Evolutionary conservation across 2,113 vertebrate genomes (phyloP).

Genomic region (Pseudopipra pipra): DNA sequence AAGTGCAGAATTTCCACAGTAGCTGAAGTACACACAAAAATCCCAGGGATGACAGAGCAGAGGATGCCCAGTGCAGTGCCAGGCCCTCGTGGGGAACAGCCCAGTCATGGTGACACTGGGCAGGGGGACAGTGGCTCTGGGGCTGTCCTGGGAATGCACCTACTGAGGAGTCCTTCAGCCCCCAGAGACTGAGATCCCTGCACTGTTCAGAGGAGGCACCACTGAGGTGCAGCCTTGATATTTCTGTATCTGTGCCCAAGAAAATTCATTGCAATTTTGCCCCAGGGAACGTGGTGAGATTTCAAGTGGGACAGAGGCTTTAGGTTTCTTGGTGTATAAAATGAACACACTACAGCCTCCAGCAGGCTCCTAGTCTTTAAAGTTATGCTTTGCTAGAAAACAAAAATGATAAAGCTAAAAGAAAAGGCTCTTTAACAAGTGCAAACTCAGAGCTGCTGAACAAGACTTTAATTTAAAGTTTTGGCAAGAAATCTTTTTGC

Average conservation of each 20-base stretch:
- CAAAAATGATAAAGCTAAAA: neutral
- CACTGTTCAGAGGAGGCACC: neutral
- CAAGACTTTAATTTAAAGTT: neutral
- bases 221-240: neutral
- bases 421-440: neutral
- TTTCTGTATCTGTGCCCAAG: neutral
- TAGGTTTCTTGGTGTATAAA: neutral
- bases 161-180: neutral
- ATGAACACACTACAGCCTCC: neutral
- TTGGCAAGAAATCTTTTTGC: neutral
- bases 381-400: neutral
- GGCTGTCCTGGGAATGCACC: neutral
- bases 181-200: neutral
- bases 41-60: rapidly evolving
- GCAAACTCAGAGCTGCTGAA: neutral
- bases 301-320: neutral
- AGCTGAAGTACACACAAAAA: neutral
- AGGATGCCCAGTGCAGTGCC: neutral
- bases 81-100: neutral
- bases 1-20: neutral
- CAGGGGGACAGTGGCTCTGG: neutral
- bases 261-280: neutral
- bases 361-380: neutral
- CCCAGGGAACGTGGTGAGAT: neutral
- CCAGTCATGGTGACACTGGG: neutral